A percentile compares a stretch with the other conserved stretches of the same genome.
phyloP scores from a whole-genome alignment of 1,140 invertebrate genomes.

The Drosophila pectinifera region DNA sequence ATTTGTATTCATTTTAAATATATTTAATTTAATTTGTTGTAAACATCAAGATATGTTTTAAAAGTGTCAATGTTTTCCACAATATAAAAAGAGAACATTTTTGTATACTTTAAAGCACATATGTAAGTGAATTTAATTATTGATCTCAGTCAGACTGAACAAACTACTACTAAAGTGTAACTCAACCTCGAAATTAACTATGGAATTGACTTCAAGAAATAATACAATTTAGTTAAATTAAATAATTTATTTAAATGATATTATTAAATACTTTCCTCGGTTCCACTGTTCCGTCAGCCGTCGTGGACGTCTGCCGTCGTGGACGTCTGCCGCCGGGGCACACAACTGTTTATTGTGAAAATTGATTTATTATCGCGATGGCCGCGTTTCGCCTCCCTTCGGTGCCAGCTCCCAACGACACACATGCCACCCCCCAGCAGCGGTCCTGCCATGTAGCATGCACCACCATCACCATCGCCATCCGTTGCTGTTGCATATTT shows the following conservation, averaged over 20 bases:
- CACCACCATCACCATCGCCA: constrained; percentile 52
- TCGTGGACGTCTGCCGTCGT: constrained; percentile 33
- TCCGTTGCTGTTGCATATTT: constrained; percentile 69
- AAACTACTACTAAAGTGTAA: no score
- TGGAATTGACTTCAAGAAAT: no score
- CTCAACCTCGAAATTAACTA: no score
- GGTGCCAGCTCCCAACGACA: constrained; percentile 34
- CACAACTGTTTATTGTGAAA: constrained; percentile 81
- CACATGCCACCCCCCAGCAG: constrained; percentile 23
- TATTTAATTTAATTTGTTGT: not conserved
- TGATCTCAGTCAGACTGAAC: no score
- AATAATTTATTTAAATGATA: no score
- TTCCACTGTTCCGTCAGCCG: constrained; percentile 25
- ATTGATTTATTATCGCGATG: constrained; percentile 84
- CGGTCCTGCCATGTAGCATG: constrained; percentile 66
- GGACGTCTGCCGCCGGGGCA: constrained; percentile 44
- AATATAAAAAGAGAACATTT: no score
- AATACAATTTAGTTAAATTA: no score
- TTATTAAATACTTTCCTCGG: not conserved
- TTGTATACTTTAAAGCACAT: no score
- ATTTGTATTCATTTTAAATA: no score
- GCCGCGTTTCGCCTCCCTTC: constrained; percentile 54
- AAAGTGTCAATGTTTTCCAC: no score
- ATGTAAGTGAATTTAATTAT: no score
- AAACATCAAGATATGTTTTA: no score